Evolutionary conservation across 1,140 invertebrate genomes (phyloP).

Genomic region (Drosophila lacteicornis): DNA sequence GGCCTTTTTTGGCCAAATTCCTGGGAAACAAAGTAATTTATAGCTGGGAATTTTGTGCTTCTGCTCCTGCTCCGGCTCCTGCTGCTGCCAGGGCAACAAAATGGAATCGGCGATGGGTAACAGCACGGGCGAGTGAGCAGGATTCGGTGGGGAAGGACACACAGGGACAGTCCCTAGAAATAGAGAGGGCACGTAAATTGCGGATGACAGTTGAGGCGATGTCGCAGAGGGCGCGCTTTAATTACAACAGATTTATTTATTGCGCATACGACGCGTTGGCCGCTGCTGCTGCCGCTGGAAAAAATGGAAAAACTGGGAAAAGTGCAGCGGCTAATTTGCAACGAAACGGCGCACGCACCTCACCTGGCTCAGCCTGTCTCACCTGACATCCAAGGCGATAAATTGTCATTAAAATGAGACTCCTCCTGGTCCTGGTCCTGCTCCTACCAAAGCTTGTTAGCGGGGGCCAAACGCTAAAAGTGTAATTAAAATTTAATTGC

Average conservation of each 20-base stretch:
- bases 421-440: neutral
- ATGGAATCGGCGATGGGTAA: conserved; percentile 50
- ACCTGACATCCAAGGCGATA: conserved; percentile 50
- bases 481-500: conserved; percentile 72
- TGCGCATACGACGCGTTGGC: conserved; percentile 68
- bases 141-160: conserved; percentile 6
- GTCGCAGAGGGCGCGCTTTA: conserved; percentile 56
- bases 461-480: conserved; percentile 65
- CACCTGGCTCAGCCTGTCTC: conserved; percentile 9
- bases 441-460: conserved; percentile 55
- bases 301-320: neutral
- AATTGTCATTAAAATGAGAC: conserved; percentile 70
- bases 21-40: conserved; percentile 78
- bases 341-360: conserved; percentile 22
- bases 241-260: conserved; percentile 79
- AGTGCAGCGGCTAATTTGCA: conserved; percentile 57
- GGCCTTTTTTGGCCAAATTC: conserved; percentile 57
- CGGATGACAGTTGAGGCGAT: conserved; percentile 61
- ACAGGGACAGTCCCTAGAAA: neutral
- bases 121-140: conserved; percentile 22
- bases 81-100: conserved; percentile 59
- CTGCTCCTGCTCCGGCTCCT: too few species aligned
- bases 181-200: conserved; percentile 46
- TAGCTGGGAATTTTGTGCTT: conserved; percentile 64
- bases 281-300: neutral